phyloP scores from a whole-genome alignment of 1,140 invertebrate species.

The Lepidostoma basale region DNA sequence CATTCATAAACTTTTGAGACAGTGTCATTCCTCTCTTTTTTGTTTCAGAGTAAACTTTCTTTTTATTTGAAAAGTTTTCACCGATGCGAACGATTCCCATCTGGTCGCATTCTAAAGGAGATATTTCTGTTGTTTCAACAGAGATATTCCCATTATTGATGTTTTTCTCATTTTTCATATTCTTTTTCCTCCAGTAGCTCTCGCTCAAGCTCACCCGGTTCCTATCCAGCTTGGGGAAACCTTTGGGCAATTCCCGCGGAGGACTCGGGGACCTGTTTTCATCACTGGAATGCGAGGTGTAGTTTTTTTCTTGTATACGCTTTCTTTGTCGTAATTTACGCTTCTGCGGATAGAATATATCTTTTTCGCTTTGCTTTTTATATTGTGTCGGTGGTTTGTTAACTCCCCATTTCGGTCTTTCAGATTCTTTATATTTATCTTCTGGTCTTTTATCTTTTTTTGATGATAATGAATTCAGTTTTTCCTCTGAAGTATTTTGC shows the following conservation, averaged over 20 bases:
- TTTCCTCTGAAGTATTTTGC: constrained; percentile 58
- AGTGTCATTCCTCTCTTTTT: constrained; percentile 54
- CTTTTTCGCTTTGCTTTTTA: constrained; percentile 78
- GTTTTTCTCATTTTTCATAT: constrained; percentile 51
- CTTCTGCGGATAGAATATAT: constrained; percentile 72
- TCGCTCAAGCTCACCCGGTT: constrained; percentile 56
- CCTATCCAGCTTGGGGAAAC: constrained; percentile 47
- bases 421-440: constrained; percentile 60
- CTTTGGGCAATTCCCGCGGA: constrained; percentile 51
- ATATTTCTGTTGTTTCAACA: constrained; percentile 49
- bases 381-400: constrained; percentile 73
- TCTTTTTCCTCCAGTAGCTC: constrained; percentile 58
- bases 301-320: constrained; percentile 57
- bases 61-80: constrained; percentile 45
- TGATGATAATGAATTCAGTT: constrained; percentile 43
- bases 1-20: constrained; percentile 61
- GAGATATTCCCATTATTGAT: constrained; percentile 47
- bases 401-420: constrained; percentile 71
- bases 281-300: constrained; percentile 64
- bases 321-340: constrained; percentile 66
- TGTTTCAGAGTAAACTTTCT: constrained; percentile 50
- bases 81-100: constrained; percentile 51
- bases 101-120: constrained; percentile 50
- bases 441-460: constrained; percentile 62
- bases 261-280: constrained; percentile 64